Evolutionary conservation across 2,888 invertebrate species (phyloP), one percentile per base, ranked within the genome.

Genomic region (Ryuthela nishihirai): DNA sequence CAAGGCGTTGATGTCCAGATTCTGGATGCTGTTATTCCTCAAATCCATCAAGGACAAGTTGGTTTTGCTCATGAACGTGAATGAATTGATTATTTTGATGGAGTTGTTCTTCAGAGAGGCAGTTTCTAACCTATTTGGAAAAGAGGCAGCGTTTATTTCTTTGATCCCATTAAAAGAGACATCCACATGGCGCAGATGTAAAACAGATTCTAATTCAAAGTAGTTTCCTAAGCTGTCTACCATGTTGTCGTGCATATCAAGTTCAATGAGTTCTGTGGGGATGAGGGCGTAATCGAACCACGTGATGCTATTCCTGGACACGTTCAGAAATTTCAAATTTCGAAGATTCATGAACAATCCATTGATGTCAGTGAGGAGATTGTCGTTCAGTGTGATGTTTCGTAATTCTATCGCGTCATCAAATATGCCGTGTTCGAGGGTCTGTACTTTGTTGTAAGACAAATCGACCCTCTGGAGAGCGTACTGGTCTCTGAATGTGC

Each of bases 21-120:
- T 86, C 70, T 85, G 85, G 72, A 93, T 87, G 75, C 88, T 87
- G 80, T 93, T 93, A 69, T 91, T 89, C 77, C 90, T 91, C 70
- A 93, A 81, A 79, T 93, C 92, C 70, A 92, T 92, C 70, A 90
- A 80, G 50, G 88, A 88, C 71, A 93, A 80, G 78, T 93, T 92
- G 66, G 82, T 81, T 79, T 92, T 92, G 76, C 85, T 85, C 75
- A 88, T 81, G 77, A 93, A 93, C 62, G 91, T 87, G 75, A 91
- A 88, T 44, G 89, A 85, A 75, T 90, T 91, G 62, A 93, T 87
- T 69, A 81, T 80, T 66, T 83, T 83, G 73, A 93, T 88, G 70
- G 85, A 81, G 79, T 93, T 93, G 78, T 92, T 88, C 76, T 91
- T 90, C 70, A 92, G 86, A 76, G 90, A 89, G 69, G 92, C 79